A percentile compares a stretch with the other conserved stretches of the same genome.
Evolutionary conservation across 2,888 invertebrate genomes (phyloP).

Genomic region (Lathronympha strigana): DNA sequence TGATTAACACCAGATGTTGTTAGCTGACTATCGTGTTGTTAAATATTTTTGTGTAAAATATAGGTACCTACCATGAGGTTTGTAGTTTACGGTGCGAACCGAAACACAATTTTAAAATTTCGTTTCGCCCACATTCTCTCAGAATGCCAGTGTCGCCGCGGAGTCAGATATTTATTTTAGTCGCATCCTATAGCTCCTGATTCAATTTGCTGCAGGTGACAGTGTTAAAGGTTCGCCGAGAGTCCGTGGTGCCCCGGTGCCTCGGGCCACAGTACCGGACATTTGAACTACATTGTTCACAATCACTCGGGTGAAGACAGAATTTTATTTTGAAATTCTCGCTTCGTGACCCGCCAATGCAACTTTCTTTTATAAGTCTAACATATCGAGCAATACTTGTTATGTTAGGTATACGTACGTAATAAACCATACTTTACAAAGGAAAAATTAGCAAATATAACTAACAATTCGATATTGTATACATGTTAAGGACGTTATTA

Average conservation of each 20-base stretch:
- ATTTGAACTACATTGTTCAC: constrained; percentile 35
- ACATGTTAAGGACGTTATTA: too few relatives aligned
- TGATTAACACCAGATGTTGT: too few relatives aligned
- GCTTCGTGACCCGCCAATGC: too few relatives aligned
- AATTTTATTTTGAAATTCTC: constrained; percentile 7
- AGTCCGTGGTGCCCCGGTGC: constrained; percentile 30
- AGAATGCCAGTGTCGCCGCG: constrained; percentile 24
- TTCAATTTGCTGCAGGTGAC: constrained; percentile 40
- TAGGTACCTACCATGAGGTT: neutral
- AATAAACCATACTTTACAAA: too few relatives aligned
- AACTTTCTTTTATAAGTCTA: too few relatives aligned
- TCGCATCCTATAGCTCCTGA: constrained; percentile 38
- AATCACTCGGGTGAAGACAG: constrained; percentile 9
- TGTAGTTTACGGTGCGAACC: constrained; percentile 6
- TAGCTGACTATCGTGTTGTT: too few relatives aligned
- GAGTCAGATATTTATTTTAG: constrained; percentile 38
- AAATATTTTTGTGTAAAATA: too few relatives aligned
- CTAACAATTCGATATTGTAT: too few relatives aligned
- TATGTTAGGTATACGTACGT: too few relatives aligned
- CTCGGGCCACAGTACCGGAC: constrained; percentile 16
- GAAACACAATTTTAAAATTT: constrained; percentile 37
- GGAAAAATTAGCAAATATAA: too few relatives aligned
- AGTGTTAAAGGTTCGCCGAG: constrained; percentile 34
- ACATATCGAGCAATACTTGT: too few relatives aligned
- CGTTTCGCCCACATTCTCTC: constrained; percentile 23